A percentile compares a stretch with the other conserved stretches of the same genome.
phyloP scores from a whole-genome alignment of 2,113 vertebrate species.

The Himantopus leucocephalus region DNA sequence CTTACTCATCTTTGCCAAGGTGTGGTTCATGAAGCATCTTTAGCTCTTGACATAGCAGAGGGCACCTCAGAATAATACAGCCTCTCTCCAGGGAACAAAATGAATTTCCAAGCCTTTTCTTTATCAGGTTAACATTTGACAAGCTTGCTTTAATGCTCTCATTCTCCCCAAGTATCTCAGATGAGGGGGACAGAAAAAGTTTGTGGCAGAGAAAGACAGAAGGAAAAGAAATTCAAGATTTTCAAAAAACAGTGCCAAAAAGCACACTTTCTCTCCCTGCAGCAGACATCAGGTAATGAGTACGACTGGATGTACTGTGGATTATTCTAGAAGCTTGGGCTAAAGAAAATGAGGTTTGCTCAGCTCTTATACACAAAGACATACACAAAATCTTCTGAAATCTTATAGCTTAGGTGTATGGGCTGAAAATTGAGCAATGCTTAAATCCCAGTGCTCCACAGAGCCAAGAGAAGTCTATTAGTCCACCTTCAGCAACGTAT shows the following conservation, averaged over 20 bases:
- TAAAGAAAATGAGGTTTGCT: neutral
- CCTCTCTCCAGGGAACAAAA: slow-evolving; percentile 65
- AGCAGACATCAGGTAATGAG: slow-evolving; percentile 41
- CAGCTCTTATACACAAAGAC: neutral
- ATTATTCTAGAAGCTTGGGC: slow-evolving; percentile 31
- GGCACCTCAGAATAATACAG: slow-evolving; percentile 61
- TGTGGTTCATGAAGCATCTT: slow-evolving; percentile 39
- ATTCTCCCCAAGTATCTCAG: slow-evolving; percentile 46
- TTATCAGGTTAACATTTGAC: slow-evolving; percentile 59
- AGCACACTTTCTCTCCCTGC: neutral
- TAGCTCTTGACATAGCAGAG: slow-evolving; percentile 62
- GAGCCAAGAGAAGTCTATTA: neutral
- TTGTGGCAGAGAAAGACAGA: slow-evolving; percentile 15
- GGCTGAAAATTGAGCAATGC: neutral
- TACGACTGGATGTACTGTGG: neutral
- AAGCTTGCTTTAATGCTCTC: slow-evolving; percentile 44
- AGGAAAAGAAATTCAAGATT: slow-evolving; percentile 20
- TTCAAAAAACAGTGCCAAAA: slow-evolving; percentile 32
- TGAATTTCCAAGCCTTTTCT: slow-evolving; percentile 61
- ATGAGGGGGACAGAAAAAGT: slow-evolving; percentile 55
- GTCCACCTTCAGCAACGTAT: neutral
- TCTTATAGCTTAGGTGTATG: slow-evolving; percentile 7
- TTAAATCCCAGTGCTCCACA: neutral
- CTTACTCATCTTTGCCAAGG: slow-evolving; percentile 14
- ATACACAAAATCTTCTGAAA: neutral